Conservation (phyloP, 1,140 invertebrate genomes). For the Varroa destructor region DNA sequence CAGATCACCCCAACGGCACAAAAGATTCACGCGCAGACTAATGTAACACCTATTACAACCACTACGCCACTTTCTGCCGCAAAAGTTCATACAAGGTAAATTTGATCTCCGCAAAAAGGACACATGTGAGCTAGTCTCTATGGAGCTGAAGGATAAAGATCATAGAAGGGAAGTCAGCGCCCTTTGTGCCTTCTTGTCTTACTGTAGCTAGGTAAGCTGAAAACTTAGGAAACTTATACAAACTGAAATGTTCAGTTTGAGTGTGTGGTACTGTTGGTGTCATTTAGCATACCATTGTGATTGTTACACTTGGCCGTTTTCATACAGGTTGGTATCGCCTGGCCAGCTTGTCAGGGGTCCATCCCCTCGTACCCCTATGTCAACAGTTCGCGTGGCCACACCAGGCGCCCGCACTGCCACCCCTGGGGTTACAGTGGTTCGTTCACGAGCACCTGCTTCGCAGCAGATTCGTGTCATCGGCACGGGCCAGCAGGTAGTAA, state of each 20-base stretch:
- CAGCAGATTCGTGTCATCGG: conserved; percentile 34
- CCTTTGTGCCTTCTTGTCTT: too few relatives aligned
- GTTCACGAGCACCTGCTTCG: conserved; percentile 33
- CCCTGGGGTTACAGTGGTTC: conserved; percentile 33
- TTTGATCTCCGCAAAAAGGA: conserved; percentile 33
- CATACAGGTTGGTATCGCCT: conserved; percentile 5
- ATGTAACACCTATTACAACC: conserved; percentile 30
- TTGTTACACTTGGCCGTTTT: too few relatives aligned
- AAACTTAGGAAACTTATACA: too few relatives aligned
- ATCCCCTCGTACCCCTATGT: conserved; percentile 3
- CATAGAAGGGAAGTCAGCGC: too few relatives aligned
- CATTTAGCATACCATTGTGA: too few relatives aligned
- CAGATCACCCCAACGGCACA: conserved; percentile 12
- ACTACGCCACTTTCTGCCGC: conserved; percentile 9
- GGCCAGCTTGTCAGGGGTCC: conserved; percentile 23
- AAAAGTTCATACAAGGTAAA: conserved; percentile 31
- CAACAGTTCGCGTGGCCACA: conserved; percentile 15
- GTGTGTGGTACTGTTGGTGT: too few relatives aligned
- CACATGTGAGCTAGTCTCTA: too few relatives aligned
- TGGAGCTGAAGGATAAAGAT: too few relatives aligned
- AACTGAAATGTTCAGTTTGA: too few relatives aligned
- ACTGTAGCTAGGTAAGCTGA: too few relatives aligned
- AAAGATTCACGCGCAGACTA: conserved; percentile 28
- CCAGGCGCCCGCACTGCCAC: conserved; percentile 22
- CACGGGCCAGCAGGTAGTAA: conserved; percentile 33